phyloP scores from a whole-genome alignment of 1,140 invertebrate genomes.

The Zaprionus davidi region DNA sequence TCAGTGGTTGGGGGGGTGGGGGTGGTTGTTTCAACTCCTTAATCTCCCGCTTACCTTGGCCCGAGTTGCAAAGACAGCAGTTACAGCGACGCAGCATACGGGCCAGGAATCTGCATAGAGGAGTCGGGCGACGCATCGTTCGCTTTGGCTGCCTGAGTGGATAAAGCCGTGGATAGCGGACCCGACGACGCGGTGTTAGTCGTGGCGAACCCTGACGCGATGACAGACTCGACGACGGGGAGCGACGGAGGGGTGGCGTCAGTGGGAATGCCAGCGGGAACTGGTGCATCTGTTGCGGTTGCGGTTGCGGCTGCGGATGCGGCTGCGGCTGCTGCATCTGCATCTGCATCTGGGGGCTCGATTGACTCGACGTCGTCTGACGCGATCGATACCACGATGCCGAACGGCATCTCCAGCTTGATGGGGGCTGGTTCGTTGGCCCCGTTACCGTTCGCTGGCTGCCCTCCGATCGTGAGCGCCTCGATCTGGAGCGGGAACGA shows the following conservation, averaged over 20 bases:
- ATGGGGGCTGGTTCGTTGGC: background rate
- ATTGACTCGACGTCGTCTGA: background rate
- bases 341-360: background rate
- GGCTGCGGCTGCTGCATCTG: background rate
- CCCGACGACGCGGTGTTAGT: background rate
- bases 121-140: slow-evolving; percentile 15
- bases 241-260: no score
- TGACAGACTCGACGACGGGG: background rate
- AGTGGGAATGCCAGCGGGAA: no score
- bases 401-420: background rate
- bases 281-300: background rate
- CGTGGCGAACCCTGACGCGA: background rate
- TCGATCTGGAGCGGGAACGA: background rate
- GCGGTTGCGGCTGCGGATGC: background rate
- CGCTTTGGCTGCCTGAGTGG: background rate
- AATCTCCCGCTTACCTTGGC: slow-evolving; percentile 51
- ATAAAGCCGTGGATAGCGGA: background rate
- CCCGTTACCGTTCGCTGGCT: background rate
- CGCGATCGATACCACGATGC: background rate
- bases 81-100: slow-evolving; percentile 25
- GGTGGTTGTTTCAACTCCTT: no score
- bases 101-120: slow-evolving; percentile 35
- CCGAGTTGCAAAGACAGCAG: slow-evolving; percentile 55
- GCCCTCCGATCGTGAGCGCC: background rate
- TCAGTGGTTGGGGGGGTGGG: no score